Base-by-base conservation (phyloP, 1,140 invertebrate species). In the Heliconius melpomene region DNA sequence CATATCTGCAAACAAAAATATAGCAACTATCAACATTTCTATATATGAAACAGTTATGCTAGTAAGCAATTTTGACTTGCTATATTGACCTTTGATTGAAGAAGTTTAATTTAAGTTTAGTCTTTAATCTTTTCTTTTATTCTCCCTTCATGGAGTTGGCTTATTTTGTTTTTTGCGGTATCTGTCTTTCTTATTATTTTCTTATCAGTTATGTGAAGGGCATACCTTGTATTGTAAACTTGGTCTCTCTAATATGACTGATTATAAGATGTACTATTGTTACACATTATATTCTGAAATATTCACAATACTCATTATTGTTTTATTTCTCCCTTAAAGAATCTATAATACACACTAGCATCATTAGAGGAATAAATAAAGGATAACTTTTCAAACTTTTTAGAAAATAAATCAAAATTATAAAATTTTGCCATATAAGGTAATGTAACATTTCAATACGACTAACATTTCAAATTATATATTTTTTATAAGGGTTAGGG, bases 1-100 rank as follows among this genome's bases (percentile, higher is more conserved):
- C 86, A 90, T 84, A 85, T 90, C 90, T 86, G 80, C 92, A 91
- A 90, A 93, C 88, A 94, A 94, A 94, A 93, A 94, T 82, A 93
- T 83, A 93, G 92, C 85, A 94, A 94, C 93, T 92, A 84, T 91
- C 86, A 93, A 94, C 89, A 93, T 94, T 94, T 94, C 89, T 94
- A 92, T 90, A 89, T 89, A 86, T 88, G 84, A 86, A 86, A 89
- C 83, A 84, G 86, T 85, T 80, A 79, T 83, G 87, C 82, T 86
- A 88, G 85, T 89, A 83, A 86, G 84, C 86, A 86, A 88, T 86
- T 89, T 86, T 89, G 86, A 90, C 86, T 92, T 91, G 93, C 92
- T 90, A 92, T 89, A 92, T 89, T 91, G 88, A 92, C 87, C 85
- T 66, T 66, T 66, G 60, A 29, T 66, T 66, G 60, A 88, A 89